These are phyloP conservation scores for Acrossocheilus fasciatus DNA, from an alignment of 2,797 vertebrate genomes.

Conservation along the genomic window DNA sequence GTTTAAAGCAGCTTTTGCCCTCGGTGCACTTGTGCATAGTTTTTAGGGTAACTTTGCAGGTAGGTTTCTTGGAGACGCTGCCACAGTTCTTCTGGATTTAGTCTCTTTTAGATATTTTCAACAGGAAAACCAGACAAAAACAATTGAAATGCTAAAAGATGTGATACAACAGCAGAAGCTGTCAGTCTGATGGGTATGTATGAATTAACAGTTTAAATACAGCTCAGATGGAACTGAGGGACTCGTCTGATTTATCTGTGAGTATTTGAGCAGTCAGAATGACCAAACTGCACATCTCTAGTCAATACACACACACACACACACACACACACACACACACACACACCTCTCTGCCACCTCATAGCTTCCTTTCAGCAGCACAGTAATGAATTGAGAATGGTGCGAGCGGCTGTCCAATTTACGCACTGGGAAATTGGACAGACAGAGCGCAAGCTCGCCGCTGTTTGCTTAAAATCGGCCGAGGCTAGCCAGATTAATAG, in stretches of 20 bases:
- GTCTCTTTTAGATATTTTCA: not conserved
- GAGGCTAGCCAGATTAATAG: slow-evolving; percentile 87
- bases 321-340: slow-evolving; percentile 75
- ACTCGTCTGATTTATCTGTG: slow-evolving; percentile 19
- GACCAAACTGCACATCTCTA: slow-evolving; percentile 25
- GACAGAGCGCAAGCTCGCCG: slow-evolving; percentile 84
- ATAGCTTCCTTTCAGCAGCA: slow-evolving; percentile 90
- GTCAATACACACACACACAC: slow-evolving; percentile 62
- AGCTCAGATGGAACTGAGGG: not conserved
- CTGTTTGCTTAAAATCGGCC: slow-evolving; percentile 93
- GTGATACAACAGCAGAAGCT: not conserved
- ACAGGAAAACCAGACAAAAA: not conserved
- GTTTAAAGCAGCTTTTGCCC: too few species aligned
- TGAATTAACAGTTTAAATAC: not conserved
- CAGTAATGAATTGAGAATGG: slow-evolving; percentile 98
- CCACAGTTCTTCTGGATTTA: too few species aligned
- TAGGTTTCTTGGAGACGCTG: too few species aligned
- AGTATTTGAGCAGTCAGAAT: slow-evolving; percentile 22
- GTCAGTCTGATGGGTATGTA: slow-evolving; percentile 6
- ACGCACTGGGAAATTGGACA: slow-evolving; percentile 90
- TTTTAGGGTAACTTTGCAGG: too few species aligned
- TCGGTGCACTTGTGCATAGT: too few species aligned
- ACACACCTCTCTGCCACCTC: slow-evolving; percentile 86
- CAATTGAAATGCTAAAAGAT: not conserved
- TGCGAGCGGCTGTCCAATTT: slow-evolving; percentile 92